phyloP scores from a whole-genome alignment of 1,140 invertebrate genomes.

The Pseudomyrmex pallidus region DNA sequence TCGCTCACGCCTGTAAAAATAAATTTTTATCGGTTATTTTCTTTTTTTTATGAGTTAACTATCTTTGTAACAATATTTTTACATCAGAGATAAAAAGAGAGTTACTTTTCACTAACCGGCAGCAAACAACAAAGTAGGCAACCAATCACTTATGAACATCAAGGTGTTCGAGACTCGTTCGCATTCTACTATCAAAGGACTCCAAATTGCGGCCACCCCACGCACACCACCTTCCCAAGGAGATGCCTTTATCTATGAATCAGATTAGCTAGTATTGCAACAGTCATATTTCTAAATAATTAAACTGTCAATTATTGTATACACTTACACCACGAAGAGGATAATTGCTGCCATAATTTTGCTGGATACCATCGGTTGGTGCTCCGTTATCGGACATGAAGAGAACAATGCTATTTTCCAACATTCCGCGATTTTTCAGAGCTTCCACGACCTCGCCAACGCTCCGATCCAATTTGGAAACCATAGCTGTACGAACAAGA shows the following conservation, averaged over 20 bases:
- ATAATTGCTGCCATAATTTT: conserved; percentile 94
- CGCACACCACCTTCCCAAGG: conserved; percentile 94
- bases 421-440: conserved; percentile 88
- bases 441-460: conserved; percentile 91
- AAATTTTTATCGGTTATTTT: neutral
- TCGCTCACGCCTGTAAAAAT: conserved; percentile 58
- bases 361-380: conserved; percentile 88
- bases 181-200: conserved; percentile 87
- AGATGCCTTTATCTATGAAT: conserved; percentile 89
- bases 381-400: conserved; percentile 94
- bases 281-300: neutral
- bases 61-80: neutral
- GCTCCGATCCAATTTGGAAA: conserved; percentile 94
- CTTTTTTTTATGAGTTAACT: neutral
- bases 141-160: conserved; percentile 94
- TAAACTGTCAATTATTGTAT: neutral
- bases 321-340: conserved; percentile 92
- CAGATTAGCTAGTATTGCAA: neutral
- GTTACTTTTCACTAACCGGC: conserved; percentile 82
- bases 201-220: conserved; percentile 92
- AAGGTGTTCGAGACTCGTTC: conserved; percentile 90
- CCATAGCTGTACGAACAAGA: conserved; percentile 89
- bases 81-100: neutral
- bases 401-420: conserved; percentile 91
- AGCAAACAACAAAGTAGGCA: conserved; percentile 91